Conservation (phyloP, 92 coral and sea anemone species). For the Plumapathes pennacea region DNA sequence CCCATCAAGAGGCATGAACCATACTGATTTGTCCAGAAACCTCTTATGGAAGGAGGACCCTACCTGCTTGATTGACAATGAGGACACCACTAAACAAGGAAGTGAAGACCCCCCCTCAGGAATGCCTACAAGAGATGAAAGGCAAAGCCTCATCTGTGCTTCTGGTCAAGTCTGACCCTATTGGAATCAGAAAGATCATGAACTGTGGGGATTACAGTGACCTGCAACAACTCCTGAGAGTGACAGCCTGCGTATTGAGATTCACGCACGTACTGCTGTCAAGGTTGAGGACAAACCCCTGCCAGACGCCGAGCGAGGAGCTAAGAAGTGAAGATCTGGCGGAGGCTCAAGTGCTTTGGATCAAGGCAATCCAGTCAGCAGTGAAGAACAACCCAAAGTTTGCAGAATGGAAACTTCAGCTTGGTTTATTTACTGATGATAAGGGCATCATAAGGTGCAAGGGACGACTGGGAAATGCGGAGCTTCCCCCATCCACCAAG, state of each 20-base stretch:
- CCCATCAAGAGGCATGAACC: conserved; percentile 49
- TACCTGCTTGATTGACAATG: conserved; percentile 24
- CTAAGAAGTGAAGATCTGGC: conserved; percentile 11
- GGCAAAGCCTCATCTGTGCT: conserved; percentile 17
- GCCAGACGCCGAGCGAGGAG: conserved; percentile 1
- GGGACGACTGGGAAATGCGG: conserved; percentile 37
- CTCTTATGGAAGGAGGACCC: conserved; percentile 58
- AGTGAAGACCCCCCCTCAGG: conserved; percentile 16
- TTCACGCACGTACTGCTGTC: conserved; percentile 1
- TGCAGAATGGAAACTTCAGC: conserved; percentile 22
- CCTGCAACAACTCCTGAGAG: conserved; percentile 34
- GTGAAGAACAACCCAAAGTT: conserved; percentile 19
- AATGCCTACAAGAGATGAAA: conserved; percentile 31
- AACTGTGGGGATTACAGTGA: conserved; percentile 20
- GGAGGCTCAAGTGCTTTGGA: conserved; percentile 51
- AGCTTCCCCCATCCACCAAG: conserved; percentile 21
- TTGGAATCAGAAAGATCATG: conserved; percentile 5
- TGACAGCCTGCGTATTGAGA: conserved; percentile 47
- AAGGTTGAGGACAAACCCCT: neutral
- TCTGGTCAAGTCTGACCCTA: conserved; percentile 7
- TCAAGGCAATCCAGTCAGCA: conserved; percentile 32
- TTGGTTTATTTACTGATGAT: conserved; percentile 23
- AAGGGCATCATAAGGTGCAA: conserved; percentile 29
- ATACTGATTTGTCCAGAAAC: conserved; percentile 13
- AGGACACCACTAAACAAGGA: conserved; percentile 9